Evolutionary conservation across 2,888 invertebrate genomes (phyloP).

Genomic region (Cerastis rubricosa): DNA sequence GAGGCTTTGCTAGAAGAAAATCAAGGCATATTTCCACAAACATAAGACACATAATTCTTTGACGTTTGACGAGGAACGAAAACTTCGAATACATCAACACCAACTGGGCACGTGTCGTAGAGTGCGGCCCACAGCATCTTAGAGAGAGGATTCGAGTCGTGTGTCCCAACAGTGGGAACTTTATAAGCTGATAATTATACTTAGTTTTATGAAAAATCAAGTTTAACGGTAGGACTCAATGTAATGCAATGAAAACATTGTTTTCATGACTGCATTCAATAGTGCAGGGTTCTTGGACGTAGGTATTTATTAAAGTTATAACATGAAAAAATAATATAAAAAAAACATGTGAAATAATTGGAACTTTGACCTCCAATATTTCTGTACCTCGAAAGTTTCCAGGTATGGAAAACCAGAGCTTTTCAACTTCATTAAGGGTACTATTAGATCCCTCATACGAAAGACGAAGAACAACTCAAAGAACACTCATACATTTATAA

Average conservation of each 20-base stretch:
- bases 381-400: too few species aligned
- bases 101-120: not conserved
- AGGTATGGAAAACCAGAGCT: too few species aligned
- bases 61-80: not conserved
- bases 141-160: not conserved
- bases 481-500: constrained; percentile 15
- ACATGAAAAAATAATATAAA: too few species aligned
- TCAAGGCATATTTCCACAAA: not conserved
- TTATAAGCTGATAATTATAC: not conserved
- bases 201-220: too few species aligned
- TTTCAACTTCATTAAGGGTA: too few species aligned
- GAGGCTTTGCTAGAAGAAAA: not conserved
- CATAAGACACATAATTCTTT: not conserved
- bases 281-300: too few species aligned
- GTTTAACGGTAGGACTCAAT: too few species aligned
- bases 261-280: too few species aligned
- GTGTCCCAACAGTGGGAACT: not conserved
- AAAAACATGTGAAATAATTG: too few species aligned
- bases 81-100: not conserved
- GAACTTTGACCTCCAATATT: too few species aligned
- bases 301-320: too few species aligned
- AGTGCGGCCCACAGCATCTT: not conserved
- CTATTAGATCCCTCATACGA: not conserved
- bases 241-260: too few species aligned
- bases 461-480: not conserved